phyloP scores from a whole-genome alignment of 2,888 invertebrate species.

The Acanthoscelides obtectus region DNA sequence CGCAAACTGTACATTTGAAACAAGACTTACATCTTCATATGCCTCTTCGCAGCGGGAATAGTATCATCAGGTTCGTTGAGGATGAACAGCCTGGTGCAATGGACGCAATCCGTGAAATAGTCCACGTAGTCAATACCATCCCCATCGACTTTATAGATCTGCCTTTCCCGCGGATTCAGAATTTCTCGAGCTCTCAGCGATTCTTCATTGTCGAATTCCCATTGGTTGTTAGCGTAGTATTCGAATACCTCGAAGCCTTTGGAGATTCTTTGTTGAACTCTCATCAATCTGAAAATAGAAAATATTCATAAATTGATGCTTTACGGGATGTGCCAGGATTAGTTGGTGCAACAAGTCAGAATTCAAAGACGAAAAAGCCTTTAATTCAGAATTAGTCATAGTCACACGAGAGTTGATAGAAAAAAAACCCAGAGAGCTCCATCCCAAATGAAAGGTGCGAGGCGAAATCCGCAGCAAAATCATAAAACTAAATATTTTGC shows the following conservation, averaged over 20 bases:
- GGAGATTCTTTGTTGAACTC: constrained; percentile 75
- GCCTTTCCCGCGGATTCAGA: constrained; percentile 62
- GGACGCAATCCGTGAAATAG: constrained; percentile 79
- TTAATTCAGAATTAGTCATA: too few species aligned
- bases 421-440: too few species aligned
- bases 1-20: neutral
- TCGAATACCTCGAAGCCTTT: constrained; percentile 87
- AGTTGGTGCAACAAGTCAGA: too few species aligned
- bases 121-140: constrained; percentile 68
- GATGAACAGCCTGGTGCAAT: constrained; percentile 73
- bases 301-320: too few species aligned
- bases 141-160: constrained; percentile 66
- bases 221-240: constrained; percentile 88
- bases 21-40: constrained; percentile 65
- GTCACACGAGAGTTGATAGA: too few species aligned
- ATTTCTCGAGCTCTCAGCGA: constrained; percentile 54
- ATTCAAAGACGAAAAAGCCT: too few species aligned
- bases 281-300: constrained; percentile 60
- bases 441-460: too few species aligned
- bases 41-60: constrained; percentile 71
- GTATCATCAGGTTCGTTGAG: constrained; percentile 79
- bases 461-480: too few species aligned
- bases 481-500: too few species aligned
- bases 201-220: constrained; percentile 78
- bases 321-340: too few species aligned